Evolutionary conservation across 2,888 invertebrate species (phyloP).

Genomic region (Heteromurus nitidus): DNA sequence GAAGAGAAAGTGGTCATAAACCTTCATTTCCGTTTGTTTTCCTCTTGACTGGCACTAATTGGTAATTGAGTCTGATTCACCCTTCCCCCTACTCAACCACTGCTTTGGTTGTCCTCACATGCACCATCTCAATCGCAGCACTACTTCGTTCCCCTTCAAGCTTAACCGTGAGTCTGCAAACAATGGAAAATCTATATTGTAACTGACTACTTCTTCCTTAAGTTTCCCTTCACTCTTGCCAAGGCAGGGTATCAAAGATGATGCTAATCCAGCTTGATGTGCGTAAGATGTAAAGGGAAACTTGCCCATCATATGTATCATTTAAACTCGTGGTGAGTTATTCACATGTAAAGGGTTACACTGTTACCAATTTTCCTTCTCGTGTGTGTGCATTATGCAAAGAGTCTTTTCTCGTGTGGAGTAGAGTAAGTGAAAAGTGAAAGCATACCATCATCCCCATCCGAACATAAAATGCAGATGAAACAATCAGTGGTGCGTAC

Average conservation of each 20-base stretch:
- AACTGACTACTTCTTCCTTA: constrained; percentile 23
- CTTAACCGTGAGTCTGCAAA: not conserved
- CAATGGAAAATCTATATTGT: constrained; percentile 19
- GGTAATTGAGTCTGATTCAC: constrained; percentile 72
- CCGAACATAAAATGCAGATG: too few species aligned
- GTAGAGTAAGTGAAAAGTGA: too few species aligned
- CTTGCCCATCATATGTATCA: not conserved
- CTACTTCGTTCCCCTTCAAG: too few species aligned
- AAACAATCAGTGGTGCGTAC: too few species aligned
- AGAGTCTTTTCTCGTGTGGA: too few species aligned
- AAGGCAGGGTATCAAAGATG: constrained; percentile 43
- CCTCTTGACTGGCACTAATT: constrained; percentile 70
- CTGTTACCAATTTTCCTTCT: too few species aligned
- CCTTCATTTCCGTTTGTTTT: constrained; percentile 67
- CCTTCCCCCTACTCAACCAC: constrained; percentile 61
- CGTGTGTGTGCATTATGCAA: too few species aligned
- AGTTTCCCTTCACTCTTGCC: constrained; percentile 25
- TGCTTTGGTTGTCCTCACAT: constrained; percentile 49
- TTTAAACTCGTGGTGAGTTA: too few species aligned
- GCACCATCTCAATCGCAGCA: constrained; percentile 38
- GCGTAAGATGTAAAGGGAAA: constrained; percentile 20
- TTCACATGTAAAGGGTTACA: too few species aligned
- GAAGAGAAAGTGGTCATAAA: constrained; percentile 64
- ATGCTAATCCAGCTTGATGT: constrained; percentile 54
- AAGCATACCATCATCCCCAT: too few species aligned